Conservation (phyloP, 30 jellyfish, hydroid and myxozoan genomes). For the Phacellophora camtschatica region DNA sequence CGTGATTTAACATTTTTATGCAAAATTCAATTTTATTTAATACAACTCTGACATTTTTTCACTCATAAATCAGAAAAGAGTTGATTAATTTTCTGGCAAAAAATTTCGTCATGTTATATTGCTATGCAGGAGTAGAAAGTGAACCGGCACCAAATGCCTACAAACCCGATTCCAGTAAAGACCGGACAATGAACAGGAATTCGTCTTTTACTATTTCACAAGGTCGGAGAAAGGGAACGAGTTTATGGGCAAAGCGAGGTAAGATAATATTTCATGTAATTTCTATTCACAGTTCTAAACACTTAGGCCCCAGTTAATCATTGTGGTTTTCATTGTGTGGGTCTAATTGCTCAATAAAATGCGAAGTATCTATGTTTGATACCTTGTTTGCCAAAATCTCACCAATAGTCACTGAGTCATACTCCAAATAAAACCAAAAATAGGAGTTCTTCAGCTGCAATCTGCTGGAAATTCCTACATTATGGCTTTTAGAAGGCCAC, state of each 20-base stretch:
- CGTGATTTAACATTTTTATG: no score
- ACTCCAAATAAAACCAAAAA: background rate
- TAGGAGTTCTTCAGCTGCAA: background rate
- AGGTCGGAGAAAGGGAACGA: slow-evolving; percentile 37
- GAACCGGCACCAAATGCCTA: slow-evolving; percentile 66
- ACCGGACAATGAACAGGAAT: slow-evolving; percentile 3
- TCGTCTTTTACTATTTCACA: slow-evolving; percentile 28
- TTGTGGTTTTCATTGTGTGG: background rate
- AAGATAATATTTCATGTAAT: background rate
- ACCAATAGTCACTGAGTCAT: background rate
- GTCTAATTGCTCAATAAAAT: background rate
- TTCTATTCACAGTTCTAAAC: background rate
- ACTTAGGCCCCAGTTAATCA: background rate
- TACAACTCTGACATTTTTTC: no score
- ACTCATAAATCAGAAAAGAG: no score
- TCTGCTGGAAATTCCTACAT: background rate
- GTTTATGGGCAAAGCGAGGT: slow-evolving; percentile 54
- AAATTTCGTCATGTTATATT: no score
- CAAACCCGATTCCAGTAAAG: slow-evolving; percentile 18
- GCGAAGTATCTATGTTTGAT: background rate
- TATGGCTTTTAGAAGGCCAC: no score
- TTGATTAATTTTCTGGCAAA: no score
- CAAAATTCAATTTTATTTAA: no score
- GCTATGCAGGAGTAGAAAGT: slow-evolving; percentile 23
- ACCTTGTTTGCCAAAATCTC: background rate